Evolutionary conservation across 30 jellyfish, hydroid and myxozoan genomes (phyloP).

Genomic region (Nemopilema nomurai): DNA sequence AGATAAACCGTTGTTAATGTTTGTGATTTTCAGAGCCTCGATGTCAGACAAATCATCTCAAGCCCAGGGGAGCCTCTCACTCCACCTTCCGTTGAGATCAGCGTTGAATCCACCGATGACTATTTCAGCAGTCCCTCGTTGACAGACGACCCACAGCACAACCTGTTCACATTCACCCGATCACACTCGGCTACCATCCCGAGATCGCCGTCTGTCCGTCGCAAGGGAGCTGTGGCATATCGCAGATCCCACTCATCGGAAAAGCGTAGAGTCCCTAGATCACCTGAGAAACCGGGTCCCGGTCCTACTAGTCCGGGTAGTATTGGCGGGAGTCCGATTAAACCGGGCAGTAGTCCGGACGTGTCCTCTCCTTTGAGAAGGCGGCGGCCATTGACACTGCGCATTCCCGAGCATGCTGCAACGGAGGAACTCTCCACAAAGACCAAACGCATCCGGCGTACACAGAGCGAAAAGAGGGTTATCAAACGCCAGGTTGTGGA

Average conservation of each 20-base stretch:
- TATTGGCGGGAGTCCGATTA: neutral
- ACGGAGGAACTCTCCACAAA: slow-evolving; percentile 24
- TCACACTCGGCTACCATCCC: slow-evolving; percentile 57
- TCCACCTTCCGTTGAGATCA: neutral
- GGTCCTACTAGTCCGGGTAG: slow-evolving; percentile 13
- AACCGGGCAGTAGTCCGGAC: neutral
- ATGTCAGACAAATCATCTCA: neutral
- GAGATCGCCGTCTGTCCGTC: slow-evolving; percentile 56
- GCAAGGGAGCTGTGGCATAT: slow-evolving; percentile 15
- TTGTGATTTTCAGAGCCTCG: neutral
- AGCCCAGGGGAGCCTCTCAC: slow-evolving; percentile 46
- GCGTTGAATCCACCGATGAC: slow-evolving; percentile 19
- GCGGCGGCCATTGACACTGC: slow-evolving; percentile 35
- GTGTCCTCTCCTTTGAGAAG: slow-evolving; percentile 40
- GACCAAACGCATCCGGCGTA: slow-evolving; percentile 52
- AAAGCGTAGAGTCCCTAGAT: neutral
- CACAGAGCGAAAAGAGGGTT: slow-evolving; percentile 79
- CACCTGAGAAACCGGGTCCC: neutral
- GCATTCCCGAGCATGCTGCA: slow-evolving; percentile 21
- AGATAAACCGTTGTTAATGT: neutral
- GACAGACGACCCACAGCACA: slow-evolving; percentile 53
- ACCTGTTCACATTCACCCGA: slow-evolving; percentile 40
- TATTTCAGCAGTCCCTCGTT: slow-evolving; percentile 32
- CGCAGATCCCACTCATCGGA: slow-evolving; percentile 42
- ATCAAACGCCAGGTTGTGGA: slow-evolving; percentile 70